Evolutionary conservation across 2,113 vertebrate species (phyloP).

Genomic region (Poicephalus gulielmi): DNA sequence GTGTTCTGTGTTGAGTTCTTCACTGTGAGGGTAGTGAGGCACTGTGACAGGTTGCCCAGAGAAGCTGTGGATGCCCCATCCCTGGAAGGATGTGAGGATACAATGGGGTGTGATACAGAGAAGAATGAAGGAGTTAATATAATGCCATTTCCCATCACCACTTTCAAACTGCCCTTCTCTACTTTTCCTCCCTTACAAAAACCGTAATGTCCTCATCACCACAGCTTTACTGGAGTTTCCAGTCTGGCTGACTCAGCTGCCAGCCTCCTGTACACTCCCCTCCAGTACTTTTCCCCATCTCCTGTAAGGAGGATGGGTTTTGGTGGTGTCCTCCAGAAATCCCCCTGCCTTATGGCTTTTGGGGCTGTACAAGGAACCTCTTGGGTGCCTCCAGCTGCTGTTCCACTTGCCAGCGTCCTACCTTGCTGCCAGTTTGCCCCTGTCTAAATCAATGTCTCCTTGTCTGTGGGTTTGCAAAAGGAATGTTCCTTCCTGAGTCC

Average conservation of each 20-base stretch:
- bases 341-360: not conserved
- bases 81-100: rapidly evolving
- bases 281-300: not conserved
- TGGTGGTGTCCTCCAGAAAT: not conserved
- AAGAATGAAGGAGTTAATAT: not conserved
- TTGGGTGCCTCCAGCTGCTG: not conserved
- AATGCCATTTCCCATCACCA: not conserved
- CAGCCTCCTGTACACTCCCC: not conserved
- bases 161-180: not conserved
- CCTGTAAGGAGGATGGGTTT: not conserved
- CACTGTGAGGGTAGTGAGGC: not conserved
- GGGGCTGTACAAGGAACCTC: not conserved
- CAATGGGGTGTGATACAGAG: not conserved
- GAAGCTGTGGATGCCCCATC: not conserved
- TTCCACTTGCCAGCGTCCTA: not conserved
- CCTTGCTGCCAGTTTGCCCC: not conserved
- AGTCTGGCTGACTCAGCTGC: not conserved
- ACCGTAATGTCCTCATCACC: not conserved
- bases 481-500: not conserved
- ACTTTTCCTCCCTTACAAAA: not conserved
- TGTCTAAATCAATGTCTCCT: not conserved
- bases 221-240: not conserved
- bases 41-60: not conserved
- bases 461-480: not conserved
- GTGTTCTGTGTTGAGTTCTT: not conserved